phyloP scores from a whole-genome alignment of 2,888 invertebrate genomes.

The Andrena praecox region DNA sequence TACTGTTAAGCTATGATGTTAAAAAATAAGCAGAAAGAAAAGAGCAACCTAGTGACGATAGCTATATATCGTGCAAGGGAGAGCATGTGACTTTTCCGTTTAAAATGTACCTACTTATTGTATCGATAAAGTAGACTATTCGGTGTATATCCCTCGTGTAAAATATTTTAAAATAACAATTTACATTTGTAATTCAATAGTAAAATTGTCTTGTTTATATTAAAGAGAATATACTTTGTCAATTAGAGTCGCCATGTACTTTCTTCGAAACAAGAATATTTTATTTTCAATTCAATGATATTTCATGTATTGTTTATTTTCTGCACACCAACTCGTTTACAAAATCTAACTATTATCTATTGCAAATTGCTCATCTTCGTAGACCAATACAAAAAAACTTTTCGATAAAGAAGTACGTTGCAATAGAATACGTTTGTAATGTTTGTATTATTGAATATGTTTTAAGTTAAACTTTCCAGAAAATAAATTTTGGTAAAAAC shows the following conservation, averaged over 20 bases:
- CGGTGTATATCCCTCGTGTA: background rate
- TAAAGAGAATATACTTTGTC: too few species aligned
- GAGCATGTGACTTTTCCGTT: background rate
- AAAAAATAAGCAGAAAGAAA: background rate
- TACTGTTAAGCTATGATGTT: background rate
- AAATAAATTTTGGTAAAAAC: background rate
- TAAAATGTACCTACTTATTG: background rate
- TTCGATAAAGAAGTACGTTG: background rate
- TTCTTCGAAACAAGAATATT: too few species aligned
- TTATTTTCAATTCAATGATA: too few species aligned
- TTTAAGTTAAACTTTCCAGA: background rate
- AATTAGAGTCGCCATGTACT: too few species aligned
- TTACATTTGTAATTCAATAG: too few species aligned
- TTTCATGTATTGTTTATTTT: too few species aligned
- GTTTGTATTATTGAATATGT: background rate
- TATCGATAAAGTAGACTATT: background rate
- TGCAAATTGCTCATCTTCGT: too few species aligned
- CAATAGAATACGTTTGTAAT: background rate
- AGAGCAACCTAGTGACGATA: background rate
- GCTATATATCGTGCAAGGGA: conserved; percentile 4
- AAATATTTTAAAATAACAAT: too few species aligned
- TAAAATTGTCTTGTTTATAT: too few species aligned
- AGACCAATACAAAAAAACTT: too few species aligned
- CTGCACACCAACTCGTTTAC: too few species aligned
- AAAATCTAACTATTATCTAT: too few species aligned